Evolutionary conservation across 1,140 invertebrate genomes (phyloP), one percentile per base, ranked within the genome.

Genomic region (Drosophila lacertosa): DNA sequence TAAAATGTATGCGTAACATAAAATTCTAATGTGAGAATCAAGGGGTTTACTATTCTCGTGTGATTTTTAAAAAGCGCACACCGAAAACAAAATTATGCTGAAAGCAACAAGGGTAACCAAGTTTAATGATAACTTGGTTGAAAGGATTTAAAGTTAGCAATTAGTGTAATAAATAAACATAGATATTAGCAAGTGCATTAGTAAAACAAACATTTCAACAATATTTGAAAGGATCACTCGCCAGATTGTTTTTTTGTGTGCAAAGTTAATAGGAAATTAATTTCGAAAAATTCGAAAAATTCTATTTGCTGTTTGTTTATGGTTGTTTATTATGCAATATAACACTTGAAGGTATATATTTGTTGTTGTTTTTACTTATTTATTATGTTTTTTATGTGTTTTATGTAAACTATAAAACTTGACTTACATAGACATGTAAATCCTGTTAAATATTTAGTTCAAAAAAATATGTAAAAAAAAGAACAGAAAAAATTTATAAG

Each of bases 341-440:
- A 71, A 72, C 55, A 75, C 22, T 47, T 63, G 57, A 18, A 69
- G 45, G 53, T 74, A 67, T 63, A 57, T 70, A 65, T 66, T 67
- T 60, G 64, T 60, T 60, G 35, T 57, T 45, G 44, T 53, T 60
- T 57, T 18, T 62, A n/a, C 45, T 67, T 44, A 37, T 66, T 32
- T 40, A 55, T 18, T 50, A 24, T 50, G 51, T 37, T 45, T 20
- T 55, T 58, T 74, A 51, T 39, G 20, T 60, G 22, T 50, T 66
- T 44, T 72, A 65, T 60, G 39, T 69, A 68, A 89, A 80, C 78
- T 89, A 89, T 89, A 89, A 77, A 80, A 75, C 71, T 90, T 89
- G 89, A 92, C 93, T 93, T 93, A 93, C 93, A 91, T 93, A 92
- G 91, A 93, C 93, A 92, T 93, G 92, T 92, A 93, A 93, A 91